These are phyloP conservation scores for Ormyrus labotus DNA, from an alignment of 2,888 invertebrate genomes.

Conservation along the genomic window DNA sequence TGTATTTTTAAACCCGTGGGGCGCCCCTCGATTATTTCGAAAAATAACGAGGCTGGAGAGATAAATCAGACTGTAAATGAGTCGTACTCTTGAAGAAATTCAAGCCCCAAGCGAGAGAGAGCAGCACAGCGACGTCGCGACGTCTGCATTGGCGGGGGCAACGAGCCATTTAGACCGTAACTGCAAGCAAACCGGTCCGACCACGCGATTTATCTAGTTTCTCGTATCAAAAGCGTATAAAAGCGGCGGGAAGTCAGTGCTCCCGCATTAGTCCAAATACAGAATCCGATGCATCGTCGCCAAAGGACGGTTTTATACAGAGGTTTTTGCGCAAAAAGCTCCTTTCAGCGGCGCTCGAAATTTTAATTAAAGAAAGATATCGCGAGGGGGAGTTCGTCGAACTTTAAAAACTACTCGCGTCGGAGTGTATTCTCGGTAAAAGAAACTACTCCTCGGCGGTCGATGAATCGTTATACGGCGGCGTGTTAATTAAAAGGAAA, in stretches of 20 bases:
- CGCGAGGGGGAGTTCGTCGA: too few relatives aligned
- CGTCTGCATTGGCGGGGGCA: slow-evolving; percentile 12
- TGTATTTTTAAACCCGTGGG: too few relatives aligned
- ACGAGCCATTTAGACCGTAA: slow-evolving; percentile 10
- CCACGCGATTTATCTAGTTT: slow-evolving; percentile 40
- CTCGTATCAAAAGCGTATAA: slow-evolving; percentile 4
- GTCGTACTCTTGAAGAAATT: too few relatives aligned
- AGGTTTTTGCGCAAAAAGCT: too few relatives aligned
- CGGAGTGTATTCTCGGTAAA: neutral
- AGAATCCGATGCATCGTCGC: too few relatives aligned
- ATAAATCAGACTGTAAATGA: too few relatives aligned
- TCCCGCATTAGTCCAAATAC: too few relatives aligned
- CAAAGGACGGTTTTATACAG: too few relatives aligned
- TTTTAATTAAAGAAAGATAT: too few relatives aligned
- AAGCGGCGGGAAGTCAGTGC: neutral
- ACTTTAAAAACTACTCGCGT: too few relatives aligned
- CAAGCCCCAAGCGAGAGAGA: neutral
- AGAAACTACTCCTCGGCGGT: neutral
- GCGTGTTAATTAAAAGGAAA: slow-evolving; percentile 19
- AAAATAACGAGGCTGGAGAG: neutral
- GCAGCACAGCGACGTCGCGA: neutral
- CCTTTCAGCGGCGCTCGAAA: too few relatives aligned
- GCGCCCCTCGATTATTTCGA: neutral
- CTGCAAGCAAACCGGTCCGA: slow-evolving; percentile 34
- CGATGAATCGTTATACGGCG: slow-evolving; percentile 5